These are phyloP conservation scores for Epinephelus malabaricus DNA, from an alignment of 2,797 vertebrate genomes.

Conservation along the genomic window DNA sequence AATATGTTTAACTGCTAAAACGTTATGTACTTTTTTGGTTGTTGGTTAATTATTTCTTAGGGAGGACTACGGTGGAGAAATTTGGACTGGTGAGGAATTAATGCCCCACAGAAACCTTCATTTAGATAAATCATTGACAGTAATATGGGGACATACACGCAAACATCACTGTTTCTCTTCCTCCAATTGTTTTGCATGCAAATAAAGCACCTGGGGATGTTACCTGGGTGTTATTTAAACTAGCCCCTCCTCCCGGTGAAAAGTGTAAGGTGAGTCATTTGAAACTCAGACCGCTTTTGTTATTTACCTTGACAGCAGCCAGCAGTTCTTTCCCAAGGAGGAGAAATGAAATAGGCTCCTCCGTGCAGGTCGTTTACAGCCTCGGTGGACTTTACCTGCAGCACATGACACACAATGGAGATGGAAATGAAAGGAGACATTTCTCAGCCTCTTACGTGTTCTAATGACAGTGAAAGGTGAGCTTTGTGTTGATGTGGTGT, in stretches of 20 bases:
- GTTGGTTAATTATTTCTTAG: not conserved
- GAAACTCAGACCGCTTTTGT: constrained; percentile 56
- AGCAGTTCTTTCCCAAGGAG: constrained; percentile 13
- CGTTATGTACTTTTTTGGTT: not conserved
- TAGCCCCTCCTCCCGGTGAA: constrained; percentile 64
- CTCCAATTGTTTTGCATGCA: constrained; percentile 61
- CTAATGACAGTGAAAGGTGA: constrained; percentile 66
- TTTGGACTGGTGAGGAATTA: not conserved
- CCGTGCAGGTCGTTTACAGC: constrained; percentile 8
- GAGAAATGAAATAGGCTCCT: constrained; percentile 57
- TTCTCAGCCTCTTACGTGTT: constrained; percentile 20
- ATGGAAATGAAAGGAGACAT: constrained; percentile 53
- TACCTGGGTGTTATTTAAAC: constrained; percentile 47
- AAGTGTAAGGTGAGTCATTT: constrained; percentile 66
- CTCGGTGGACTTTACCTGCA: constrained; percentile 32
- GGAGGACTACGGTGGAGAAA: no score
- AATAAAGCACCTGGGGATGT: constrained; percentile 59
- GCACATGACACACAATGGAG: constrained; percentile 50
- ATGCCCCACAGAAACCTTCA: not conserved
- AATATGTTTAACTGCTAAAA: no score
- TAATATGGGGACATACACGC: constrained; percentile 4
- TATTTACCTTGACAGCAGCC: constrained; percentile 62
- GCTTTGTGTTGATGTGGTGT: not conserved
- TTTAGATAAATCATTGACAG: not conserved
- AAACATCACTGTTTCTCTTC: constrained; percentile 36